A percentile compares a stretch with the other conserved stretches of the same genome.
Evolutionary conservation across 2,797 vertebrate species (phyloP).

Genomic region (Sarcophilus harrisii): DNA sequence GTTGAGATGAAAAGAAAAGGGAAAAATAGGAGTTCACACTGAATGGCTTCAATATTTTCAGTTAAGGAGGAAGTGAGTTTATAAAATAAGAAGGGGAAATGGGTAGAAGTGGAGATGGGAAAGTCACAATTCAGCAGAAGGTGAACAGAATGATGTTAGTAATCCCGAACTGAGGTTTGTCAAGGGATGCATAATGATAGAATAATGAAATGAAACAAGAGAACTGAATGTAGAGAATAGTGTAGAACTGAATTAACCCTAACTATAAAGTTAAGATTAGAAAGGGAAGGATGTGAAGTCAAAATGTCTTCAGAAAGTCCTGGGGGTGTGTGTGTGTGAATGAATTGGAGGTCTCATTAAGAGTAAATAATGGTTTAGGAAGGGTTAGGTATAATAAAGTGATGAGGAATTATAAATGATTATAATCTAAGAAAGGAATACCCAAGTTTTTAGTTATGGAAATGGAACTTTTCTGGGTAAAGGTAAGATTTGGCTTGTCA

Average conservation of each 20-base stretch:
- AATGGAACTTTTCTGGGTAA: neutral
- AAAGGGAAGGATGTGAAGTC: neutral
- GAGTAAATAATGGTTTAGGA: neutral
- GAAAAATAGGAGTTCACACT: neutral
- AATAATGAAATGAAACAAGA: neutral
- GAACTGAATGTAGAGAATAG: neutral
- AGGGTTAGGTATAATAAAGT: neutral
- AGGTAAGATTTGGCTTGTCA: neutral
- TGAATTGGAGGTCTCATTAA: neutral
- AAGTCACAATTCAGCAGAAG: neutral
- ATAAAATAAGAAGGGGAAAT: neutral
- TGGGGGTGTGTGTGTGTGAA: neutral
- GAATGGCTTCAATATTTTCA: neutral
- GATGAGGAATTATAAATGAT: neutral
- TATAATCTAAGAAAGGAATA: neutral
- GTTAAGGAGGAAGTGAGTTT: neutral
- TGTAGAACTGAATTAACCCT: neutral
- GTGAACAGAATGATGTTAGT: neutral
- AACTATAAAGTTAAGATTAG: neutral
- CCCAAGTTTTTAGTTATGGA: neutral
- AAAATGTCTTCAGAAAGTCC: neutral
- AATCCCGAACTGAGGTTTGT: neutral
- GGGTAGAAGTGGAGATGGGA: neutral
- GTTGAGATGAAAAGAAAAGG: neutral
- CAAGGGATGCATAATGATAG: neutral